Evolutionary conservation across 2,797 vertebrate species (phyloP).

Genomic region (Aldrovandia affinis): DNA sequence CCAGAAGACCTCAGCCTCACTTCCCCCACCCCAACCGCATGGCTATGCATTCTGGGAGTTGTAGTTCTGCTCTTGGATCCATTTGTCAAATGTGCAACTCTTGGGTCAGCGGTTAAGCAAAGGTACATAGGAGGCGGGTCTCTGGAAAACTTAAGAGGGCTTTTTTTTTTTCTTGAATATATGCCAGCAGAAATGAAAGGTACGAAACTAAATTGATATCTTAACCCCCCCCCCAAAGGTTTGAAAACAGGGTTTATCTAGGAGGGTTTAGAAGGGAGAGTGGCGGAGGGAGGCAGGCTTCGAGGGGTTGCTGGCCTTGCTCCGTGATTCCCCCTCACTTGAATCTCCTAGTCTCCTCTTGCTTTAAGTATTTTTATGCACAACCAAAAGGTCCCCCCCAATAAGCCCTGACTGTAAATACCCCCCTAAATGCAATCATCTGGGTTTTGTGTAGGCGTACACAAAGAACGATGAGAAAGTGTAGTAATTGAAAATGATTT

Average conservation of each 20-base stretch:
- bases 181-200: no score
- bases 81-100: neutral
- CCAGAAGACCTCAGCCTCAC: no score
- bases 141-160: neutral
- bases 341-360: slow-evolving; percentile 63
- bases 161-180: no score
- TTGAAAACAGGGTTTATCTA: slow-evolving; percentile 80
- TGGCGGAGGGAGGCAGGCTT: slow-evolving; percentile 55
- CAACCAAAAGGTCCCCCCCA: slow-evolving; percentile 77
- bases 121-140: neutral
- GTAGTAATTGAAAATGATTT: slow-evolving; percentile 80
- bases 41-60: neutral
- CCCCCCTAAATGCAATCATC: slow-evolving; percentile 80
- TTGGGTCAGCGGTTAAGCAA: neutral
- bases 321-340: slow-evolving; percentile 26
- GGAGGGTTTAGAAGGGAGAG: slow-evolving; percentile 51
- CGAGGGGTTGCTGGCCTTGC: slow-evolving; percentile 35
- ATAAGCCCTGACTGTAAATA: slow-evolving; percentile 72
- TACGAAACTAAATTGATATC: slow-evolving; percentile 6
- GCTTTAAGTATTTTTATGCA: slow-evolving; percentile 77
- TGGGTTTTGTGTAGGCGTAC: slow-evolving; percentile 69
- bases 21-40: neutral
- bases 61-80: neutral
- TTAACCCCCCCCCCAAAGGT: slow-evolving; percentile 47
- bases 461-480: slow-evolving; percentile 61